Conservation (phyloP, 2,888 invertebrate genomes). For the Ophion obscuratus region DNA sequence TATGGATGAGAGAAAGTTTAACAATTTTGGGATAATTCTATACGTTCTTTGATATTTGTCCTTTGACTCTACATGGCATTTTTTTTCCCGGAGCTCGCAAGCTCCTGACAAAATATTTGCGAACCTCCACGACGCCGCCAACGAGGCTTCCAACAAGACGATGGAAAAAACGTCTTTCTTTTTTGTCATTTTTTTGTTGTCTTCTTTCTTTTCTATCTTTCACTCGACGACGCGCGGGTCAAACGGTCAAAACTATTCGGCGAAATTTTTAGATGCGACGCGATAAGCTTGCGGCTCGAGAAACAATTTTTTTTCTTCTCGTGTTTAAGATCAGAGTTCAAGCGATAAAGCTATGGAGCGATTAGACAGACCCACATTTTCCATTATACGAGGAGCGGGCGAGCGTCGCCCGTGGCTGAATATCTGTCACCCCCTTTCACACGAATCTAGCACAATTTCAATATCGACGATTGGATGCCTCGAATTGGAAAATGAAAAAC, state of each 20-base stretch:
- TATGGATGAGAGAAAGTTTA: not conserved
- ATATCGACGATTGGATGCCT: slow-evolving; percentile 1
- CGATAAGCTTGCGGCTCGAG: slow-evolving; percentile 21
- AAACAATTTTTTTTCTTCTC: slow-evolving; percentile 69
- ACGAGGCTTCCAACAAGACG: not conserved
- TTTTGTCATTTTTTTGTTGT: not conserved
- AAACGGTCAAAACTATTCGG: slow-evolving; percentile 40
- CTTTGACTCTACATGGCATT: not conserved
- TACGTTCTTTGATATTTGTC: not conserved
- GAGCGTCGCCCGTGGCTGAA: slow-evolving; percentile 3
- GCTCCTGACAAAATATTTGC: not conserved
- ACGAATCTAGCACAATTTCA: slow-evolving; percentile 2
- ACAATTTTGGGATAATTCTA: not conserved
- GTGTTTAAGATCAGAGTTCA: slow-evolving; percentile 76
- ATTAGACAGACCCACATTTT: slow-evolving; percentile 46
- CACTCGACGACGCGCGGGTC: slow-evolving; percentile 7
- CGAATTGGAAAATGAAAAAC: not conserved
- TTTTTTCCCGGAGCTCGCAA: not conserved
- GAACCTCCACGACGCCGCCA: not conserved
- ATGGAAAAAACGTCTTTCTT: not conserved
- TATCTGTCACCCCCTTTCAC: slow-evolving; percentile 22
- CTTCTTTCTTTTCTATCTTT: not conserved
- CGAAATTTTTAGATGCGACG: slow-evolving; percentile 52
- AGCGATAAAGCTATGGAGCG: slow-evolving; percentile 71
- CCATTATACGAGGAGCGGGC: slow-evolving; percentile 41